Conservation (phyloP, 2,797 vertebrate species). For the Chiloscyllium punctatum region DNA sequence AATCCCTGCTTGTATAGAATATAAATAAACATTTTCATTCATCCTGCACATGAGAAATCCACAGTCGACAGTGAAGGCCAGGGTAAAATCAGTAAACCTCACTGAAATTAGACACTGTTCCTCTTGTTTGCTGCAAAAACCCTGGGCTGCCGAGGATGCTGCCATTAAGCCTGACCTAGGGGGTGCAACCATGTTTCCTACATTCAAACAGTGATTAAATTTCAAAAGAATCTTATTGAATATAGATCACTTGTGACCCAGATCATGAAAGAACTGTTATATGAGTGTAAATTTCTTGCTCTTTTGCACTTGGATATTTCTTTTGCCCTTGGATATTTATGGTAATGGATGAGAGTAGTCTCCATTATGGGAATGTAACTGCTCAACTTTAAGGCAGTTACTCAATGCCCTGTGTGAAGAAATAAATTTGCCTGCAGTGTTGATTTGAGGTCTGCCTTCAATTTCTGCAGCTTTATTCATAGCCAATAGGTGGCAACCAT, state of each 20-base stretch:
- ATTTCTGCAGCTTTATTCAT: background rate
- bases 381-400: background rate
- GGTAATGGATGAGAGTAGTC: background rate
- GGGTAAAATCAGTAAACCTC: background rate
- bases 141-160: background rate
- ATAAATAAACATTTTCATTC: background rate
- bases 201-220: background rate
- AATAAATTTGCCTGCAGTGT: background rate
- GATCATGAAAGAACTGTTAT: background rate
- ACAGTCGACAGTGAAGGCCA: background rate
- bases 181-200: background rate
- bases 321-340: background rate
- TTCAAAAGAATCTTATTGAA: background rate
- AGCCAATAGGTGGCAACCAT: slow-evolving; percentile 12
- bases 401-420: background rate
- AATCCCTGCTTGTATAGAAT: no score
- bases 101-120: background rate
- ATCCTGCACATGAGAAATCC: background rate
- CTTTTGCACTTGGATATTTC: background rate
- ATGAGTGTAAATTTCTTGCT: background rate
- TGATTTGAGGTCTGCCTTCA: background rate
- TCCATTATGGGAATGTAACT: background rate
- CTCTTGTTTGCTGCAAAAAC: background rate
- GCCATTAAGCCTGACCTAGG: background rate
- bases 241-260: background rate